A percentile compares a stretch with the other conserved stretches of the same genome.
Conservation (phyloP, 2,797 vertebrate species). For the Aratinga solstitialis region DNA sequence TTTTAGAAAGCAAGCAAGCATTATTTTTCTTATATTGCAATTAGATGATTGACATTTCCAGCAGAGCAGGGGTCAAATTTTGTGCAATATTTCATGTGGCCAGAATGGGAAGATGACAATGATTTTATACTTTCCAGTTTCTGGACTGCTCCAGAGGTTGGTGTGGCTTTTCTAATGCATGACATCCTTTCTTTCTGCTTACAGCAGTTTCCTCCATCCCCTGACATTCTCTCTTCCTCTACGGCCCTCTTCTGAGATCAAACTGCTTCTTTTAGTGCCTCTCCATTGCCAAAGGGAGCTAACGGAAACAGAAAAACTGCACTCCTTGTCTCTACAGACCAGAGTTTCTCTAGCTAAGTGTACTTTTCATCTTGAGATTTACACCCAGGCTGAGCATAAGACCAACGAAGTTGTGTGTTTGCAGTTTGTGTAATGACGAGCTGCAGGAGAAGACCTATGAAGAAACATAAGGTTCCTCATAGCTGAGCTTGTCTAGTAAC, state of each 20-base stretch:
- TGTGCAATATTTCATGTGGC: background rate
- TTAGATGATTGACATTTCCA: background rate
- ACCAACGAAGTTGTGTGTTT: background rate
- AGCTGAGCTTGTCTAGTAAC: background rate
- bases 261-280: background rate
- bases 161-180: background rate
- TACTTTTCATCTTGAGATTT: background rate
- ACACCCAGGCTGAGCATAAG: background rate
- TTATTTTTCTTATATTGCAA: background rate
- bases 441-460: background rate
- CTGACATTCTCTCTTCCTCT: background rate
- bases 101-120: background rate
- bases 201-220: background rate
- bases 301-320: background rate
- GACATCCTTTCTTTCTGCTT: background rate
- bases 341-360: background rate
- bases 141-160: background rate
- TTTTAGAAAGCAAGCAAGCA: background rate
- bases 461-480: background rate
- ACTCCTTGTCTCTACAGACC: background rate
- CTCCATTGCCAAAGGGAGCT: background rate
- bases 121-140: background rate
- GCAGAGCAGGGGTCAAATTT: background rate
- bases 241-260: background rate
- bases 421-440: background rate